Evolutionary conservation across 1,140 invertebrate genomes (phyloP), one percentile per base, ranked within the genome.

Genomic region (Bemisia tabaci): DNA sequence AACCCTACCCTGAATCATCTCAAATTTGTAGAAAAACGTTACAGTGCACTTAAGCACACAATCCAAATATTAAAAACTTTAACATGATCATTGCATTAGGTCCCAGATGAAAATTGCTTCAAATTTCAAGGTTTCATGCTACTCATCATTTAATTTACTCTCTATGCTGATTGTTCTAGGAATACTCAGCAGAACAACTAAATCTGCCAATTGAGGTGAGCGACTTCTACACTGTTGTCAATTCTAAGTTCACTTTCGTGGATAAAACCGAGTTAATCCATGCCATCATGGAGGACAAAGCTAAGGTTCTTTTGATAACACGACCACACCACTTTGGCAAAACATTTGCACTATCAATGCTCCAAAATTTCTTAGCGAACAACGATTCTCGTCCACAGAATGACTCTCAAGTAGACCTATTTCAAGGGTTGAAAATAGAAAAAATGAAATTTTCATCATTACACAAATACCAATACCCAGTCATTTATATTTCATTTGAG

Each of bases 301-400:
- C n/a, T 1, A 26, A 33, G 11, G 48, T 65, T n/a, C 1, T 65
- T 1, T 23, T 65, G 48, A 65, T 59, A 1, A 60, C 64, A 2
- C 39, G 64, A 65, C 62, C 62, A 21, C 62, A n/a, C 25, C n/a
- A 22, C 26, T 64, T 26, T 22, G 62, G 25, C 17, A 64, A 64
- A 33, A 2, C 25, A 12, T 11, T 64, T 2, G 23, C 22, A 23
- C n/a, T 61, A 23, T 24, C 24, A 21, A 24, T 39, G 58, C 33
- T 66, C 9, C 24, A 22, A 39, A 39, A 48, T 60, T 68, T 60
- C 61, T 59, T 48, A 25, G 22, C n/a, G n/a, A n/a, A n/a, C n/a
- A n/a, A n/a, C n/a, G n/a, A n/a, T n/a, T n/a, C n/a, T n/a, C n/a
- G n/a, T n/a, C 17, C 33, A 48, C 33, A 9, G 33, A n/a, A n/a